A percentile compares a stretch with the other conserved stretches of the same genome.
Conservation (phyloP, 2,113 vertebrate species). For the Galeopterus variegatus region DNA sequence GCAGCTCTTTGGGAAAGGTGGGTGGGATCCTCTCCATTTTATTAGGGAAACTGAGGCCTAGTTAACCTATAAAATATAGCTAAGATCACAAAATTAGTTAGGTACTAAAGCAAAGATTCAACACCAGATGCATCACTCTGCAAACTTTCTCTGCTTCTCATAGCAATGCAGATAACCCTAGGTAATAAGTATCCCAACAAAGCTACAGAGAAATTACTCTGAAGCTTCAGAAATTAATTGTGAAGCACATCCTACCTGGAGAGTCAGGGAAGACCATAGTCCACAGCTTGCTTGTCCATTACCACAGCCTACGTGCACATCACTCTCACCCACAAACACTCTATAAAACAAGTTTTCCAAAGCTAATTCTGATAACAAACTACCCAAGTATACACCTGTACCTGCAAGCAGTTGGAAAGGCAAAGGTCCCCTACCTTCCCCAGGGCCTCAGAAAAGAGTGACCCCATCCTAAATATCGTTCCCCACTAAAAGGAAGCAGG, state of each 20-base stretch:
- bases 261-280: neutral
- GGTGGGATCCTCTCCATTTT: too few relatives aligned
- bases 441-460: neutral
- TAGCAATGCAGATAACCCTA: neutral
- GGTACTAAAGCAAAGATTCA: neutral
- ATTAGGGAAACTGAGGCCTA: constrained; percentile 9
- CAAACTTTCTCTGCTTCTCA: neutral
- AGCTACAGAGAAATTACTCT: neutral
- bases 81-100: neutral
- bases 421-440: neutral
- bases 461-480: neutral
- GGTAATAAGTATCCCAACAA: neutral
- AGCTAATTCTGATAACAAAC: neutral
- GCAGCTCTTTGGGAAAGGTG: neutral
- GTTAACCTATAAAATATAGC: neutral
- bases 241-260: too few relatives aligned
- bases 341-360: neutral
- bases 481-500: neutral
- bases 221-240: neutral
- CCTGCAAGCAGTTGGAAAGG: neutral
- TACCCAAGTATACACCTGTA: neutral
- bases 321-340: neutral
- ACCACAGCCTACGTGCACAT: neutral
- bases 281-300: neutral
- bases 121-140: neutral